Percentiles rank a stretch among this genome's conserved stretches.
Evolutionary conservation across 2,888 invertebrate species (phyloP).

Genomic region (Campoletis raptor): DNA sequence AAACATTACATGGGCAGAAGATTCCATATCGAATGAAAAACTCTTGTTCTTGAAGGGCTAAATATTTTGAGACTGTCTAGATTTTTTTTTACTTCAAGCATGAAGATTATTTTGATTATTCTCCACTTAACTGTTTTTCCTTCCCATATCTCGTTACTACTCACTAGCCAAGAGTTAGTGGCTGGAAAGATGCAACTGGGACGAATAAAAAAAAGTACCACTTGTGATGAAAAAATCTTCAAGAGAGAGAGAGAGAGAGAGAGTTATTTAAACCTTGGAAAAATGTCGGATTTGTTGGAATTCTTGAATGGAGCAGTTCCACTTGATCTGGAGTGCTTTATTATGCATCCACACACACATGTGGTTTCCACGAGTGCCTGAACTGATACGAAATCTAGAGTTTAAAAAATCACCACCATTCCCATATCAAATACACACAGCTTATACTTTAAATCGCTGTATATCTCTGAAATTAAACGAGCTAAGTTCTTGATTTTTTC

Average conservation of each 20-base stretch:
- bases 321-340: neutral
- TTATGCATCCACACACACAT: neutral
- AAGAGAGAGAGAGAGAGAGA: neutral
- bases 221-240: neutral
- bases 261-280: neutral
- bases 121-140: neutral
- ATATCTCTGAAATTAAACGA: too few relatives aligned
- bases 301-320: neutral
- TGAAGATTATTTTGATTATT: neutral
- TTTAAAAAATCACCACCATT: too few relatives aligned
- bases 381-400: too few relatives aligned
- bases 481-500: too few relatives aligned
- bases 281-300: neutral
- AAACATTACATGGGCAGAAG: slow-evolving; percentile 7
- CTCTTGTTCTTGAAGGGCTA: neutral
- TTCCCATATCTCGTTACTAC: neutral
- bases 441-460: too few relatives aligned
- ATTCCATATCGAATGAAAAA: neutral
- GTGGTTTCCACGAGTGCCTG: too few relatives aligned
- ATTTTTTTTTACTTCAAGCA: too few relatives aligned
- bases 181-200: neutral
- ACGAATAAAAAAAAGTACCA: too few relatives aligned
- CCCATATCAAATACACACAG: too few relatives aligned
- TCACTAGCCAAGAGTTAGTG: neutral
- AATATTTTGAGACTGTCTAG: neutral